Base-by-base conservation (phyloP, 2,797 vertebrate genomes). In the Valencia hispanica region DNA sequence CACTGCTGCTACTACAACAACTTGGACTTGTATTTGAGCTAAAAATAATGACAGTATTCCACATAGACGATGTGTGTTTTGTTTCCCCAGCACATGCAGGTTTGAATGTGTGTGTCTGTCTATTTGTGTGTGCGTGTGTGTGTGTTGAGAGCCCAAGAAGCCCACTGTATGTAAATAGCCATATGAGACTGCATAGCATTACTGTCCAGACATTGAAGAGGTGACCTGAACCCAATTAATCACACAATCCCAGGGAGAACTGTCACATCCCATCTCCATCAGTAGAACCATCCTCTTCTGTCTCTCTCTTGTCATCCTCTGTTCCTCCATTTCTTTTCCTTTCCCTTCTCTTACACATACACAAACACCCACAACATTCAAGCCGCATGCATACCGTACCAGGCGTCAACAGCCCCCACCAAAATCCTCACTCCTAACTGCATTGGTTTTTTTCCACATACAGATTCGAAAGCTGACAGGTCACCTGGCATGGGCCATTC, bases 151-250 rank as follows among this genome's bases (percentile, higher is more conserved):
- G 90, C 87, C 88, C 81, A 85, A 85, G 87, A 89, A 94, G 90
- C 83, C 88, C 89, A 92, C 89, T 92, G 90, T 94, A 95, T 95
- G 94, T 96, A 96, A 96, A 96, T 95, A 95, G 93, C 94, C 94
- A 94, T 96, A 95, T 95, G 94, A 96, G 94, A 95, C 94, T 91
- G 95, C 94, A 96, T 94, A 83, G 86, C 92, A 94, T 88, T 89
- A 96, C 93, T 96, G 94, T 96, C 95, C 94, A 94, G 94, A 94
- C 94, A 94, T 88, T 91, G 93, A 94, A 93, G 94, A 94, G 94
- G 95, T 95, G 95, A 96, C 95, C 96, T 97, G 97, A 98, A 98
- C 96, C 96, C 97, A 98, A 97, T 98, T 98, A 98, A 96, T 95
- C 96, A 96, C 96, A 97, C 96, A 95, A 95, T 96, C 94, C 95